Percentiles rank a stretch among this genome's conserved stretches.
Conservation (phyloP, 2,113 vertebrate species). For the Campylomormyrus numenius region DNA sequence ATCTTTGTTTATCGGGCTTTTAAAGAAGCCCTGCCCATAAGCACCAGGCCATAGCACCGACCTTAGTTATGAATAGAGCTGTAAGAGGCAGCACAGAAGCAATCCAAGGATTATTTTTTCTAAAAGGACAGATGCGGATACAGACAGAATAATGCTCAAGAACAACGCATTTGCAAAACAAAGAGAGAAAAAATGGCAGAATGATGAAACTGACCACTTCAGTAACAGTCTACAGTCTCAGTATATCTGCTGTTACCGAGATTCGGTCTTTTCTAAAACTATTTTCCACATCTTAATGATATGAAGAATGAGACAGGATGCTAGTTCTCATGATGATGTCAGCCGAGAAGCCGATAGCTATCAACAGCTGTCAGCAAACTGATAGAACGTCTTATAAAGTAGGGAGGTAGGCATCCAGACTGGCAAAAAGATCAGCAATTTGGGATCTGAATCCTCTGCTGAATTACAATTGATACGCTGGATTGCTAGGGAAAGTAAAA, state of each 20-base stretch:
- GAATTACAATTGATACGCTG: background rate
- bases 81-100: background rate
- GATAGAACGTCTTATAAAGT: background rate
- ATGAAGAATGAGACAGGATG: background rate
- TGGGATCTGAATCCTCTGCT: background rate
- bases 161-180: background rate
- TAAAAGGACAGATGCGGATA: background rate
- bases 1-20: constrained; percentile 35
- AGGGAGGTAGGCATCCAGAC: background rate
- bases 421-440: background rate
- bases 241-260: background rate
- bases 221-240: background rate
- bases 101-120: background rate
- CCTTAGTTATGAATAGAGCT: constrained; percentile 27
- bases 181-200: background rate
- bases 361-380: background rate
- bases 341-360: background rate
- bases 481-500: background rate
- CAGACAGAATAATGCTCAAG: background rate
- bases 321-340: background rate
- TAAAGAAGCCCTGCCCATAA: constrained; percentile 16
- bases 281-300: background rate
- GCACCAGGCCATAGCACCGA: constrained; percentile 15
- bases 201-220: background rate
- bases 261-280: background rate